These are phyloP conservation scores for Mythimna lalbum DNA, from an alignment of 2,888 invertebrate genomes.

Conservation along the genomic window DNA sequence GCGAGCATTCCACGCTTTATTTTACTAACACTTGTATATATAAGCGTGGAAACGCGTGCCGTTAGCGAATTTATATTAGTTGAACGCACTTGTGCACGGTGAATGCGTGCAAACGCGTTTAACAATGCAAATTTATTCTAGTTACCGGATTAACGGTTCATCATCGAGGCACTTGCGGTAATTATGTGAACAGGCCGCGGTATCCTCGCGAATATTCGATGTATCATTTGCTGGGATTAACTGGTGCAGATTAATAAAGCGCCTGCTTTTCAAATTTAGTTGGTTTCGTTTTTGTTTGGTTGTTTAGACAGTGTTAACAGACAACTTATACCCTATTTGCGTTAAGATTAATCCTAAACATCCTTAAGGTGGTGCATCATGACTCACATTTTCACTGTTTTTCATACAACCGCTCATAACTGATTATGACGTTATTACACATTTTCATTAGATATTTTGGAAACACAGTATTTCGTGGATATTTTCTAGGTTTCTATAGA, in stretches of 20 bases:
- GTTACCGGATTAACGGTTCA: constrained; percentile 84
- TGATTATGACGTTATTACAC: too few relatives aligned
- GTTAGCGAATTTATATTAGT: constrained; percentile 77
- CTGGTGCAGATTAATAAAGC: constrained; percentile 48
- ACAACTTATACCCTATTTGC: too few relatives aligned
- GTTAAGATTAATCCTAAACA: too few relatives aligned
- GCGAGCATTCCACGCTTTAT: constrained; percentile 39
- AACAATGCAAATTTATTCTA: constrained; percentile 88
- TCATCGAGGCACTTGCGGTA: constrained; percentile 84
- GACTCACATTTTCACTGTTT: too few relatives aligned
- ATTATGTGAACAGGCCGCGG: constrained; percentile 78
- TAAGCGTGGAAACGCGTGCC: constrained; percentile 52
- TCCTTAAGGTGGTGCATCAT: too few relatives aligned
- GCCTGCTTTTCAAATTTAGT: constrained; percentile 24
- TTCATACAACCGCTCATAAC: too few relatives aligned
- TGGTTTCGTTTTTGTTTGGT: constrained; percentile 5
- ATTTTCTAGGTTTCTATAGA: too few relatives aligned
- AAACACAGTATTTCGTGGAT: too few relatives aligned
- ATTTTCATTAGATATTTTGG: too few relatives aligned
- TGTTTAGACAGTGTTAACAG: too few relatives aligned
- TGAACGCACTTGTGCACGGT: constrained; percentile 73
- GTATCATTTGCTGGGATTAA: constrained; percentile 63
- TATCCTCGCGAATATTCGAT: constrained; percentile 69
- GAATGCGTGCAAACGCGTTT: constrained; percentile 75
- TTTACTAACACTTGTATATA: constrained; percentile 27